Base-by-base conservation (phyloP, 2,113 vertebrate genomes). In the Talpa occidentalis region DNA sequence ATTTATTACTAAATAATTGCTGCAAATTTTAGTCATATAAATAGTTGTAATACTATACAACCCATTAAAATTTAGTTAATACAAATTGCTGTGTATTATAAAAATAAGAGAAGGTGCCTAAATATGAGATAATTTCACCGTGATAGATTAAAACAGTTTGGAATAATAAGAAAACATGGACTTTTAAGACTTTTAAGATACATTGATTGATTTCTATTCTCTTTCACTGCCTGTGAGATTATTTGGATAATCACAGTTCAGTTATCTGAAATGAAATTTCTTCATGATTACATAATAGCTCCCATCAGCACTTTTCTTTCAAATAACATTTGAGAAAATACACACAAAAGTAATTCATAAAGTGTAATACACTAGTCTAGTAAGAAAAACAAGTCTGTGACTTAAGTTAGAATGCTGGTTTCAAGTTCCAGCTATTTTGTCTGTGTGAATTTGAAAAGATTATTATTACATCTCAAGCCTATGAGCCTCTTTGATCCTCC, bases 1-100 rank as follows among this genome's bases (percentile, higher is more conserved):
- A 70, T 56, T 64, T 80, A 54, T 52, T 62, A 69, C 47, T 96
- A 91, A 79, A 77, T 81, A 92, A 92, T 26, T 67, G 37, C 89
- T 87, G 28, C 6, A 67, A 92, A 67, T 67, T 83, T 87, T 44
- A 60, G 26, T 32, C 17, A 78, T 40, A 5, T 52, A 95, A 54
- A 62, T 44, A 69, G 32, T 70, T 82, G 11, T 80, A 90, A 81
- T 67, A 40, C 19, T 69, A 22, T 35, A 19, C 49, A 4, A 42
- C 17, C 49, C 24, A 59, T 6, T n/a, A 59, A 24, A 62, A 70
- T 52, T 26, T 21, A 44, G 32, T 62, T 76, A 42, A 77, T 37
- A 69, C 74, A 80, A 79, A 74, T 8, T 78, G 8, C n/a, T 72
- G 10, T 44, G 1, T 49, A 60, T 77, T 86, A 92, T 28, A 56